These are phyloP conservation scores for Euleptes europaea DNA, from an alignment of 2,113 vertebrate species.

Conservation along the genomic window DNA sequence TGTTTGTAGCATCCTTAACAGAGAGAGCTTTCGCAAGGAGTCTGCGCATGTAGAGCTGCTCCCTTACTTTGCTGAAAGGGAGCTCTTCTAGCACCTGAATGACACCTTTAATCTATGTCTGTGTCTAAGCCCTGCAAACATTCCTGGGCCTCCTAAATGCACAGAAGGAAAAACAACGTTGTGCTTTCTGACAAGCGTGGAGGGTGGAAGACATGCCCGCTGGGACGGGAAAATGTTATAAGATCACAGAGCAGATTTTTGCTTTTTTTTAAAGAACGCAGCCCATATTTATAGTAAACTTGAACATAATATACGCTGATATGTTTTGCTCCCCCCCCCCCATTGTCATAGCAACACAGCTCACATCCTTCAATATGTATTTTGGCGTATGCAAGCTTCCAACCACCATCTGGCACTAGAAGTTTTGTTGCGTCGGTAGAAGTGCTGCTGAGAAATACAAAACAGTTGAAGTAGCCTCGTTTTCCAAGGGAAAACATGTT, in stretches of 20 bases:
- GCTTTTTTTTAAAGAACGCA: neutral
- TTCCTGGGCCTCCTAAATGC: neutral
- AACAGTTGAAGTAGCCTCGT: conserved; percentile 45
- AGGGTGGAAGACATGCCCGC: neutral
- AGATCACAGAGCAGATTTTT: conserved; percentile 12
- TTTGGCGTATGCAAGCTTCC: conserved; percentile 50
- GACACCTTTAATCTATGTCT: neutral
- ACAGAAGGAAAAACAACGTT: neutral
- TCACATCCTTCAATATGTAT: conserved; percentile 54
- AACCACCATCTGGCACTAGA: conserved; percentile 56
- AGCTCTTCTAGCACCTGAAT: neutral
- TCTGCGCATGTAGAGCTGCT: neutral
- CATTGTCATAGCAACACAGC: conserved; percentile 65
- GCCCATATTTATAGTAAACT: conserved; percentile 50
- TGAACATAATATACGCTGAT: conserved; percentile 54
- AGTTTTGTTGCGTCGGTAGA: conserved; percentile 60
- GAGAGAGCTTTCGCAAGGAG: neutral
- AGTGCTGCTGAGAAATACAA: conserved; percentile 56
- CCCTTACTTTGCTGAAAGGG: neutral
- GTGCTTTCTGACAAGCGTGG: neutral
- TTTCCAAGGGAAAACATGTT: conserved; percentile 37
- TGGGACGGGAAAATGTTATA: neutral
- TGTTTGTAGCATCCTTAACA: neutral
- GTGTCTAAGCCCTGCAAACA: neutral
- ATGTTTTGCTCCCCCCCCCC: conserved; percentile 43